These are phyloP conservation scores for Phenganax subtilis DNA, from an alignment of 92 coral and sea anemone genomes.

Conservation along the genomic window DNA sequence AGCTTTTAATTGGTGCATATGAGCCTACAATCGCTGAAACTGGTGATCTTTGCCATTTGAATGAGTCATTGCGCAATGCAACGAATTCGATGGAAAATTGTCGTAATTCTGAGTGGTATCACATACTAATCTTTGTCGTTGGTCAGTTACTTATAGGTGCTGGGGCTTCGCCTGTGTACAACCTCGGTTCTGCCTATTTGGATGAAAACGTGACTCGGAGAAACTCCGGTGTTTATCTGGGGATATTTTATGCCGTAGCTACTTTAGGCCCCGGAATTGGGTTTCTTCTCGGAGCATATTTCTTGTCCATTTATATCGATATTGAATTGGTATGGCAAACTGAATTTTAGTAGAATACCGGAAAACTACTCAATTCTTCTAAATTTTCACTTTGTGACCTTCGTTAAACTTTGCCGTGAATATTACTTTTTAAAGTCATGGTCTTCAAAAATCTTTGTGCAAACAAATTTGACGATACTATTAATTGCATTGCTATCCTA, in stretches of 20 bases:
- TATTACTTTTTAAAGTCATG: too few relatives aligned
- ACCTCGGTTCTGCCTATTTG: constrained; percentile 73
- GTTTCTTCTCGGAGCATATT: constrained; percentile 76
- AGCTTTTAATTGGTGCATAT: constrained; percentile 64
- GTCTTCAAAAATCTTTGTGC: too few relatives aligned
- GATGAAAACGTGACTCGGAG: constrained; percentile 85
- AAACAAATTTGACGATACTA: too few relatives aligned
- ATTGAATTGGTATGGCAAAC: constrained; percentile 60
- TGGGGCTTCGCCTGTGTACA: constrained; percentile 94
- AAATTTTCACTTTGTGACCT: too few relatives aligned
- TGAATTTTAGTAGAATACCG: not conserved
- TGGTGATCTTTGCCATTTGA: constrained; percentile 55
- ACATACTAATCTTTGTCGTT: constrained; percentile 70
- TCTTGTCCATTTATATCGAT: constrained; percentile 74
- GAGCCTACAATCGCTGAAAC: constrained; percentile 56
- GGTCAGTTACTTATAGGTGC: constrained; percentile 90
- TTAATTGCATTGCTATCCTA: too few relatives aligned
- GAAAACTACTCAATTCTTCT: not conserved
- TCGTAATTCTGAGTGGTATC: constrained; percentile 72
- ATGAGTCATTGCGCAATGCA: constrained; percentile 30
- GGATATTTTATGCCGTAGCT: constrained; percentile 82
- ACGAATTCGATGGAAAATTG: constrained; percentile 30
- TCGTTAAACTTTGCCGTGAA: too few relatives aligned
- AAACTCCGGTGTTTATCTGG: constrained; percentile 77
- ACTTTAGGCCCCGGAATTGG: constrained; percentile 89